These are phyloP conservation scores for Rhorus exstirpatorius DNA, from an alignment of 2,888 invertebrate species.

Conservation along the genomic window DNA sequence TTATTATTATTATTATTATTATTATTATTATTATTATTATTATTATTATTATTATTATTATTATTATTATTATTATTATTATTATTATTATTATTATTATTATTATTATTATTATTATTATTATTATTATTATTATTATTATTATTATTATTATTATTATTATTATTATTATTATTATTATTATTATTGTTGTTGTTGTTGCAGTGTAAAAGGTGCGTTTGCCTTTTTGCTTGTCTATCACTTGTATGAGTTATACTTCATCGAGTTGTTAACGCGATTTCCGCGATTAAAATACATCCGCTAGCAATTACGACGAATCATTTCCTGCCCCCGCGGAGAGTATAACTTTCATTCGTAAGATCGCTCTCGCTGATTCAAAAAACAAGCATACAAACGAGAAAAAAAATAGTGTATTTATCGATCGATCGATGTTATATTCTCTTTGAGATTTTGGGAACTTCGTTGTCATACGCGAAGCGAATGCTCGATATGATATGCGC, in stretches of 20 bases:
- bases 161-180: no score
- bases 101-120: no score
- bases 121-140: no score
- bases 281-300: conserved; percentile 52
- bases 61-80: no score
- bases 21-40: no score
- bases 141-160: no score
- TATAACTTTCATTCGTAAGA: neutral
- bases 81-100: no score
- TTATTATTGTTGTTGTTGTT: neutral
- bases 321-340: conserved; percentile 15
- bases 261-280: conserved; percentile 42
- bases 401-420: neutral
- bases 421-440: neutral
- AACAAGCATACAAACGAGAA: no score
- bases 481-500: no score
- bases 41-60: no score
- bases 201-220: neutral
- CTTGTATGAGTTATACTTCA: conserved; percentile 23
- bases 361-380: no score
- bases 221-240: conserved; percentile 34
- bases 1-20: no score
- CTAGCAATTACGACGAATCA: conserved; percentile 12
- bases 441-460: neutral
- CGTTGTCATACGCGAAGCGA: neutral